Evolutionary conservation across 2,113 vertebrate species (phyloP).

Genomic region (Pelodiscus sinensis): DNA sequence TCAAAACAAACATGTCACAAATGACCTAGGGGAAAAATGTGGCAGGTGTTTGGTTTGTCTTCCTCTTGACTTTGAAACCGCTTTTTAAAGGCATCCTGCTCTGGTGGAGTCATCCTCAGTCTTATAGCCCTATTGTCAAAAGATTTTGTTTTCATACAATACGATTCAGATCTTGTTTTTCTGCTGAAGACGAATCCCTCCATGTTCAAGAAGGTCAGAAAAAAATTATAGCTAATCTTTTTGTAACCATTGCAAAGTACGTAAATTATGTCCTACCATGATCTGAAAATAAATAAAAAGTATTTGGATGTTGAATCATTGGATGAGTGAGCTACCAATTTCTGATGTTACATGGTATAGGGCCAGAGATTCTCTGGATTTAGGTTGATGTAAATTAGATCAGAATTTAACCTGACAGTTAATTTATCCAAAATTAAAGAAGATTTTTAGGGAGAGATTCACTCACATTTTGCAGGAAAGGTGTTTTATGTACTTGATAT

Average conservation of each 20-base stretch:
- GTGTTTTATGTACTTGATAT: background rate
- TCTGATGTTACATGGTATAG: background rate
- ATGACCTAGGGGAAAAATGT: background rate
- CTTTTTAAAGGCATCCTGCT: background rate
- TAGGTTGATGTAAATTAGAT: background rate
- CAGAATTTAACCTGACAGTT: background rate
- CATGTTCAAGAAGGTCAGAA: background rate
- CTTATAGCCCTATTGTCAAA: no score
- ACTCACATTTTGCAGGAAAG: background rate
- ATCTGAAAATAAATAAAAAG: background rate
- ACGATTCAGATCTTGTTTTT: background rate
- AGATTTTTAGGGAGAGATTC: background rate
- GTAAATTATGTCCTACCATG: background rate
- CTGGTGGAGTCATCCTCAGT: background rate
- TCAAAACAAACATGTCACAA: background rate
- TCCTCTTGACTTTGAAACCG: background rate
- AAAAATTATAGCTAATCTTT: background rate
- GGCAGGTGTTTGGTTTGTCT: background rate
- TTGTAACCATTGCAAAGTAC: background rate
- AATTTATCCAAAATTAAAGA: background rate
- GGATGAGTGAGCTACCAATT: background rate
- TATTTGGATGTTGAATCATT: fast-evolving
- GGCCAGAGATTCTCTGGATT: background rate
- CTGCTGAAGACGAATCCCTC: background rate
- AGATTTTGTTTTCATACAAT: background rate